Base-by-base conservation (phyloP, 2,888 invertebrate genomes). In the Didymodactylos carnosus region DNA sequence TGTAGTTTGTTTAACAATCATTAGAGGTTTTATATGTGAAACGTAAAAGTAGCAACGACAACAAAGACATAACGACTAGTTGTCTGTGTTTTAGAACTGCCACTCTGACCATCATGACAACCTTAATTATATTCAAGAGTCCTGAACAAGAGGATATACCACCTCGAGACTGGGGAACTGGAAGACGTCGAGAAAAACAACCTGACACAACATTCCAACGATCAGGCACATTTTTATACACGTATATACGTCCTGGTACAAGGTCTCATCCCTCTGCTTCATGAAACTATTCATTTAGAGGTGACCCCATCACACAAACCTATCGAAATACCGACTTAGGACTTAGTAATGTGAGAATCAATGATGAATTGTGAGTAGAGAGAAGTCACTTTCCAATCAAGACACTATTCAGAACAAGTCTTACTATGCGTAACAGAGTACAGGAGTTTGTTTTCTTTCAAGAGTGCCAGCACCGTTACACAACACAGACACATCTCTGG, bases 281-380 rank as follows among this genome's bases (percentile, higher is more conserved):
- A n/a, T n/a, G n/a, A n/a, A n/a, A n/a, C n/a, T n/a, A n/a, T 29
- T 10, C 14, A 76, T 76, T 19, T 74, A 78, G 78, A 25, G 78
- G 76, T 41, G 72, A 76, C 29, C 81, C 81, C 0, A 75, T 76
- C 8, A 77, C 79, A 51, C 80, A 81, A 76, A 76, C 77, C 41
- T 82, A 82, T 76, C 76, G 76, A 35, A 75, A 81, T 73, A 81
- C 82, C 0, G 76, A 79, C 35, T 77, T 82, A 49, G 80, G 80
- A 71, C 76, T 79, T 16, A 82, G 82, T 77, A 80, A 81, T 76
- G 77, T 81, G 16, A 76, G 82, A 39, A 78, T 76, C 29, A 82
- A 81, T 75, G 82, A 82, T 76, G 80, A 82, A 73, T 77, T 82
- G 82, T 81, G 77, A 80, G 81, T 80, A 76, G 19, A n/a, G n/a